Conservation (phyloP, 2,888 invertebrate species). For the Phytoseiulus persimilis region DNA sequence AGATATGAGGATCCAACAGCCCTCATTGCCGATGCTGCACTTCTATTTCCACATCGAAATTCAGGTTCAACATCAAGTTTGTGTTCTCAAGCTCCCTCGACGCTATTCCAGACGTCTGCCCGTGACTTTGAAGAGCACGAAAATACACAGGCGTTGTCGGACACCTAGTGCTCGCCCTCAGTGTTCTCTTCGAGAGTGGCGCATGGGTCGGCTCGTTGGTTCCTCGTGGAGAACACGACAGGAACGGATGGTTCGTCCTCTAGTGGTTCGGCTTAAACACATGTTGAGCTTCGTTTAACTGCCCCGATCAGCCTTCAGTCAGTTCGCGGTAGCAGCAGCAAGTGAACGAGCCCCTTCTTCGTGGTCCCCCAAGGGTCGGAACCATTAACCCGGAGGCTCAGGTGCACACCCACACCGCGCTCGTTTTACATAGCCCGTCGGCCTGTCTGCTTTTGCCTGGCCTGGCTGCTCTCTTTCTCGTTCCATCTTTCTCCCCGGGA, state of each 20-base stretch:
- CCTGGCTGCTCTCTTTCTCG: background rate
- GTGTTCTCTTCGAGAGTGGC: no score
- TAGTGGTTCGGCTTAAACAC: constrained; percentile 28
- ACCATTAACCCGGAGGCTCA: background rate
- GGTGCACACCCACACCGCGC: background rate
- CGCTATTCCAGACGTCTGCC: no score
- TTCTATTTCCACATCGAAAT: no score
- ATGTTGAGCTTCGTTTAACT: constrained; percentile 31
- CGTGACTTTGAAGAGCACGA: no score
- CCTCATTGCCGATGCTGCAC: background rate
- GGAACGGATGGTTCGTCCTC: background rate
- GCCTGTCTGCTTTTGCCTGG: background rate
- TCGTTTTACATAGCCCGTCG: background rate
- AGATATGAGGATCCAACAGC: background rate
- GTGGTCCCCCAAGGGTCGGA: background rate
- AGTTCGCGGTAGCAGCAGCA: background rate
- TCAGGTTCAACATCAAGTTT: no score
- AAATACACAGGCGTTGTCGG: no score
- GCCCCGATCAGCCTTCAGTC: background rate
- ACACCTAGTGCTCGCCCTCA: no score
- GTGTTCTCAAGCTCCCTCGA: no score
- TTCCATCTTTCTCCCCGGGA: background rate
- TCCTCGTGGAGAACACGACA: background rate
- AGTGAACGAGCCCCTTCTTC: background rate
- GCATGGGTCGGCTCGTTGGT: no score